Evolutionary conservation across 1,140 invertebrate species (phyloP), one percentile per base, ranked within the genome.

Genomic region (Colletes latitarsis): DNA sequence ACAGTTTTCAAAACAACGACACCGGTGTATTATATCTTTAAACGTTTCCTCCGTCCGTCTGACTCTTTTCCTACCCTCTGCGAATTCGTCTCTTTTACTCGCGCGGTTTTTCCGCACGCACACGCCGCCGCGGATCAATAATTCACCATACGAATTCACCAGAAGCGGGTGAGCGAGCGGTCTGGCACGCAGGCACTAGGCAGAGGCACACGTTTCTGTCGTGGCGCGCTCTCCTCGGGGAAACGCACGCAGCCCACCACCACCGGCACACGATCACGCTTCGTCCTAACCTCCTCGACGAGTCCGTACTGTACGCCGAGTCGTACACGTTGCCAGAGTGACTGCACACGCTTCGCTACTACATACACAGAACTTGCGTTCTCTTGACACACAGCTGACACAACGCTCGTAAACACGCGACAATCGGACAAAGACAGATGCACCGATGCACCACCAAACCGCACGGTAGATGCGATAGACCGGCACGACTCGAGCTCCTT

Each of bases 61-160:
- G 2, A 69, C 55, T 57, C 9, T 73, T 58, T 78, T n/a, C 57
- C 43, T 73, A 30, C 53, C 6, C 58, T 68, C 57, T 21, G 46
- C 9, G 49, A 30, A 43, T 77, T 49, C 43, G 43, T 60, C 10
- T 68, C 57, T 72, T 43, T 70, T 19, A 68, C 55, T 62, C 71
- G 82, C 76, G 80, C 80, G 79, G 76, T 78, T 89, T 90, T 90
- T 90, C 85, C 82, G 79, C 89, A 83, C 82, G 82, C 87, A 89
- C 88, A 90, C 87, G 88, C 86, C 88, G 88, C 81, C 75, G 84
- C 81, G 88, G 89, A 91, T 91, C 89, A 90, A 90, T 91, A 91
- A 91, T 91, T 90, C 88, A 90, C 87, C 88, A 83, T 87, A 88
- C 85, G 82, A 87, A 87, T 87, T 86, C 82, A 81, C 83, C 68